Percentiles rank a stretch among this genome's conserved stretches.
These are phyloP conservation scores for Tiliacea aurago DNA, from an alignment of 2,888 invertebrate genomes.

Conservation along the genomic window DNA sequence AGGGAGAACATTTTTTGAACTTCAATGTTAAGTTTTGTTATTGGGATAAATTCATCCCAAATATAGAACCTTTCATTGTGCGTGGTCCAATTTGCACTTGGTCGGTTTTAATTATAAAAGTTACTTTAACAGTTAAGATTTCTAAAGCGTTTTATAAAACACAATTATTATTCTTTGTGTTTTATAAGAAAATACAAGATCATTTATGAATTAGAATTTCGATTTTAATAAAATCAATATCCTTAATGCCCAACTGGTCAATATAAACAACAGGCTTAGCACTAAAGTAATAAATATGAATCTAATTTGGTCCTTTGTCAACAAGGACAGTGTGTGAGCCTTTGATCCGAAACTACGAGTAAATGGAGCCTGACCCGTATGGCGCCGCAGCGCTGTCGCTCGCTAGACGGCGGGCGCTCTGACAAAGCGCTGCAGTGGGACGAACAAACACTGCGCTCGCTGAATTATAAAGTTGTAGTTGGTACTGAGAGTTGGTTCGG, in stretches of 20 bases:
- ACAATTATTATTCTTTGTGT: background rate
- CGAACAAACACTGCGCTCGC: constrained; percentile 33
- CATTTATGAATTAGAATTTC: background rate
- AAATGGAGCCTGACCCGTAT: constrained; percentile 28
- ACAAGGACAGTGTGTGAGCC: constrained; percentile 34
- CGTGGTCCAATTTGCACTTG: too few relatives aligned
- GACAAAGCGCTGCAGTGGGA: constrained; percentile 55
- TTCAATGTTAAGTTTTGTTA: too few relatives aligned
- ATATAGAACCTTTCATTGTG: too few relatives aligned
- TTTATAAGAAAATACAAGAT: background rate
- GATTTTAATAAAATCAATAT: constrained; percentile 23
- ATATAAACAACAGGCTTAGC: constrained; percentile 28
- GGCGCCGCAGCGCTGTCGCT: constrained; percentile 47
- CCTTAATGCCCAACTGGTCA: background rate
- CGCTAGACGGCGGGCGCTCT: constrained; percentile 30
- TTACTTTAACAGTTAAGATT: background rate
- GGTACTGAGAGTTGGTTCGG: constrained; percentile 10
- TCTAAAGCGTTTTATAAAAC: background rate
- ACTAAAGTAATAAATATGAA: constrained; percentile 44
- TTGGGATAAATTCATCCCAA: too few relatives aligned
- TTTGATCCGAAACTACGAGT: constrained; percentile 47
- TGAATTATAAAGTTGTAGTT: constrained; percentile 51
- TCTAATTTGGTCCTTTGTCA: constrained; percentile 50
- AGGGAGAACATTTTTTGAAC: too few relatives aligned
- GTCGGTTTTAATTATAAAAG: constrained; percentile 13